Percentiles rank a stretch among this genome's conserved stretches.
Conservation (phyloP, 1,140 invertebrate genomes). For the Drosophila aff. region DNA sequence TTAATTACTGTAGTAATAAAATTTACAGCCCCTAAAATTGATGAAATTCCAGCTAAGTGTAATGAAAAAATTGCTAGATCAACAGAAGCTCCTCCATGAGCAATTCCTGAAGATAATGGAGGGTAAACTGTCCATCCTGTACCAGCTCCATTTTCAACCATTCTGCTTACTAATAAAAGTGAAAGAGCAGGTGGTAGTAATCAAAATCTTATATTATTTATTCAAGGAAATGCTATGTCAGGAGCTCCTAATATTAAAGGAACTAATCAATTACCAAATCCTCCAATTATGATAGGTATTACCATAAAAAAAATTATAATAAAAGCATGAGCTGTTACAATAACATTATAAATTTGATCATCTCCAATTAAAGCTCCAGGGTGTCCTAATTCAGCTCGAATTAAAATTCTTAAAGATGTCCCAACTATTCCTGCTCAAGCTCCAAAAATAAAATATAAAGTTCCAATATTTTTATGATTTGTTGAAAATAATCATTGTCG, state of each 20-base stretch:
- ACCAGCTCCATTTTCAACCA: constrained; percentile 88
- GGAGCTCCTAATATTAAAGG: too few species aligned
- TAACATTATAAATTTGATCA: constrained; percentile 90
- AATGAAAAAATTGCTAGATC: constrained; percentile 89
- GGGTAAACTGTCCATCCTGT: constrained; percentile 90
- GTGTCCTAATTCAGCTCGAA: constrained; percentile 89
- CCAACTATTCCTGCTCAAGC: constrained; percentile 89
- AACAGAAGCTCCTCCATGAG: constrained; percentile 87
- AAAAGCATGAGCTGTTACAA: constrained; percentile 91
- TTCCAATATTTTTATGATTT: constrained; percentile 92
- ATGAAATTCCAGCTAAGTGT: constrained; percentile 89
- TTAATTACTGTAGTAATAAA: constrained; percentile 88
- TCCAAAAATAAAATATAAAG: constrained; percentile 90
- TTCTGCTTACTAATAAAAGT: constrained; percentile 87
- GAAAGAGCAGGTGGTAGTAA: constrained; percentile 88
- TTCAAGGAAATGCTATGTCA: too few species aligned
- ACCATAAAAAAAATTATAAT: constrained; percentile 93
- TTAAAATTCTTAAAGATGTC: constrained; percentile 88
- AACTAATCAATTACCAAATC: too few species aligned
- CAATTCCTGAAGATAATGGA: constrained; percentile 87
- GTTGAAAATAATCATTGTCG: constrained; percentile 88
- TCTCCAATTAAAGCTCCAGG: constrained; percentile 88
- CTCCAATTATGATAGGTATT: too few species aligned
- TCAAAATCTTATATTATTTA: constrained; percentile 93
- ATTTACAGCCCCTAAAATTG: constrained; percentile 89